phyloP scores from a whole-genome alignment of 1,140 invertebrate species.

The Bilobella aurantiaca region DNA sequence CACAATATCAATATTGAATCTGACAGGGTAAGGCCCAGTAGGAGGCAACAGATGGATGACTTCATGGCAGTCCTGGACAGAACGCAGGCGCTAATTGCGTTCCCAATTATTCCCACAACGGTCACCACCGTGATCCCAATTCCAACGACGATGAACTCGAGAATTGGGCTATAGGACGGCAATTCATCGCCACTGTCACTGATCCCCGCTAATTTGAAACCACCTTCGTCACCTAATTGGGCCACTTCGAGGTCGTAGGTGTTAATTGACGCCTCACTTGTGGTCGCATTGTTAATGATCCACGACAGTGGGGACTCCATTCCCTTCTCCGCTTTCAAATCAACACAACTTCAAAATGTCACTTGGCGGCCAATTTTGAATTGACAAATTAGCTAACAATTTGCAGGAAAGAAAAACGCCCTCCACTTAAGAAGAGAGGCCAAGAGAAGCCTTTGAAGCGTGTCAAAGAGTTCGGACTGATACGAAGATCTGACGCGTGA shows the following conservation, averaged over 20 bases:
- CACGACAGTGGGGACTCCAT: neutral
- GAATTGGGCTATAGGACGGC: conserved; percentile 40
- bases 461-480: too few relatives aligned
- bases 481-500: too few relatives aligned
- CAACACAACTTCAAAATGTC: too few relatives aligned
- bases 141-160: conserved; percentile 74
- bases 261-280: neutral
- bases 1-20: conserved; percentile 43
- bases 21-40: conserved; percentile 77
- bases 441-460: too few relatives aligned
- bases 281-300: neutral
- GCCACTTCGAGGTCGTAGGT: neutral
- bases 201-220: too few relatives aligned
- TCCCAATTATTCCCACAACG: conserved; percentile 72
- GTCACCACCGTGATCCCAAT: conserved; percentile 69
- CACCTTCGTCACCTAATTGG: neutral
- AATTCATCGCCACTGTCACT: conserved; percentile 29
- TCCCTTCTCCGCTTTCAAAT: too few relatives aligned
- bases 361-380: too few relatives aligned
- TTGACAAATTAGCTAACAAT: too few relatives aligned
- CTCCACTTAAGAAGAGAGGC: too few relatives aligned
- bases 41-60: conserved; percentile 82
- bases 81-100: conserved; percentile 81
- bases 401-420: too few relatives aligned
- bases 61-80: conserved; percentile 80